These are phyloP conservation scores for Phoenicopterus ruber DNA, from an alignment of 2,113 vertebrate genomes.

Conservation along the genomic window DNA sequence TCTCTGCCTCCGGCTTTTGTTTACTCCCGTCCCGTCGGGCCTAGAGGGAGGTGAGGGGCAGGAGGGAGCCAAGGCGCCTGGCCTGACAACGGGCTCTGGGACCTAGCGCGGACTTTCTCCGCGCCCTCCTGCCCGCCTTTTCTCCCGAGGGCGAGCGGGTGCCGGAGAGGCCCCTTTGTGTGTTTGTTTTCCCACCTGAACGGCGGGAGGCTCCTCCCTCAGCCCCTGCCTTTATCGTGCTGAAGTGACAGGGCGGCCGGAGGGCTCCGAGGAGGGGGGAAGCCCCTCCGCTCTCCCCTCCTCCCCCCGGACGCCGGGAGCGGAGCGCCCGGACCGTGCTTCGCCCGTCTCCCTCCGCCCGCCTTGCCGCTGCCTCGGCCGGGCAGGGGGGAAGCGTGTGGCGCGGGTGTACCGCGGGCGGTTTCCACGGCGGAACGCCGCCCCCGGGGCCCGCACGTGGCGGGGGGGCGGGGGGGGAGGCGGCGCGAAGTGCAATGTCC, in stretches of 20 bases:
- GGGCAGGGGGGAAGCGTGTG: neutral
- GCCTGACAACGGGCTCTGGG: neutral
- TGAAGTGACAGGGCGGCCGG: neutral
- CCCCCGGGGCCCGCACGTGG: neutral
- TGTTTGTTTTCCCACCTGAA: constrained; percentile 47
- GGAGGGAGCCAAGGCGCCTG: neutral
- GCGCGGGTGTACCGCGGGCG: neutral
- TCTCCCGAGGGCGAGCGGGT: neutral
- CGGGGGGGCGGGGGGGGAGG: neutral
- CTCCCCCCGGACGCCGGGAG: fast-evolving
- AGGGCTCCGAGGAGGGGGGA: neutral
- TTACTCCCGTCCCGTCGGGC: neutral
- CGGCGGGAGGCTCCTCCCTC: neutral
- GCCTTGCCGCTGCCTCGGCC: neutral
- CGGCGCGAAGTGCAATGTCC: neutral
- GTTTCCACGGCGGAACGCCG: neutral
- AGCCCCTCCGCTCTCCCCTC: too few relatives aligned
- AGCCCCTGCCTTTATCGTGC: neutral
- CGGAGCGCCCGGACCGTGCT: too few relatives aligned
- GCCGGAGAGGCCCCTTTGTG: constrained; percentile 1
- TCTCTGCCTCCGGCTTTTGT: neutral
- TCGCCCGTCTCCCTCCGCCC: fast-evolving
- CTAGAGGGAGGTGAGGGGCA: neutral
- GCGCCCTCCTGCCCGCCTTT: neutral
- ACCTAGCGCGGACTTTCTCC: neutral